Evolutionary conservation across 1,140 invertebrate genomes (phyloP).

Genomic region (Trachymyrmex septentrionalis): DNA sequence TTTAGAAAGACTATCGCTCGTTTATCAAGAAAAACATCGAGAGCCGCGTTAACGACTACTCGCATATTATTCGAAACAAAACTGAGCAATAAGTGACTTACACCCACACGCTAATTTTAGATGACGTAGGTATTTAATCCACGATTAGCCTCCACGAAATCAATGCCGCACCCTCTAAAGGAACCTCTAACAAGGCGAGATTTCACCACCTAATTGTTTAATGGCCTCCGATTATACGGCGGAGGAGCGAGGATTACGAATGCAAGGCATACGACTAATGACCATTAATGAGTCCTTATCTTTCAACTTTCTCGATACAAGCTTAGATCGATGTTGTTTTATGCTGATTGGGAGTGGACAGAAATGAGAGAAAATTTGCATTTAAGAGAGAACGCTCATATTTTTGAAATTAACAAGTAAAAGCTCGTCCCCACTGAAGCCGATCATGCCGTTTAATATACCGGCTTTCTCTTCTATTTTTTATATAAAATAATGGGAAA

Average conservation of each 20-base stretch:
- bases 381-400: not conserved
- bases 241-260: constrained; percentile 21
- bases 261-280: constrained; percentile 48
- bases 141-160: constrained; percentile 63
- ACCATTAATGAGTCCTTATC: constrained; percentile 31
- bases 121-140: constrained; percentile 66
- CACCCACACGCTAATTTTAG: constrained; percentile 66
- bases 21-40: not conserved
- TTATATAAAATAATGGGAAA: no score
- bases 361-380: constrained; percentile 26
- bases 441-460: no score
- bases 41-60: not conserved
- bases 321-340: constrained; percentile 12
- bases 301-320: constrained; percentile 52
- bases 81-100: constrained; percentile 57
- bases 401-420: constrained; percentile 13
- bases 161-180: constrained; percentile 71
- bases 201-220: constrained; percentile 69
- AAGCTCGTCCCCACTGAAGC: no score
- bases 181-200: constrained; percentile 44
- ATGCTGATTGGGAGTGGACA: not conserved
- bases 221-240: constrained; percentile 59
- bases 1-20: not conserved
- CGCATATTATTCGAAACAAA: constrained; percentile 24
- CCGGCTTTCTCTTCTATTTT: no score